Conservation (phyloP, 1,140 invertebrate genomes). For the Lucilia sericata region DNA sequence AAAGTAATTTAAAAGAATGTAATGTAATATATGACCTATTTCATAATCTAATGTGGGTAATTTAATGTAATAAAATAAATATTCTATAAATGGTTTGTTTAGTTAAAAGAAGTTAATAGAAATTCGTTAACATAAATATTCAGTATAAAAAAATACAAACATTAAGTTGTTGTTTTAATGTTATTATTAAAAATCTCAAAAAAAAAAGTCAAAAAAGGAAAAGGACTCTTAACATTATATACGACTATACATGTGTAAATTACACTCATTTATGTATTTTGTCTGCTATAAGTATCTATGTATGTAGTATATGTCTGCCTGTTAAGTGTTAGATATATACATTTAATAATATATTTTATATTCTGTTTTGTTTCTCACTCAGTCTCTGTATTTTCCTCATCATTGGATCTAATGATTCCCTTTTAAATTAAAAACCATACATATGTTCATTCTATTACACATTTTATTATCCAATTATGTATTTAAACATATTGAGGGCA, state of each 20-base stretch:
- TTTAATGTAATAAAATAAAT: too few species aligned
- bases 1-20: too few species aligned
- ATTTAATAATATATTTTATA: too few species aligned
- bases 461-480: constrained; percentile 21
- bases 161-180: background rate
- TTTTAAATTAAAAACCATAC: constrained; percentile 17
- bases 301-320: too few species aligned
- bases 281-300: too few species aligned
- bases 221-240: too few species aligned
- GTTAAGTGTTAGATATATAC: too few species aligned
- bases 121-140: background rate
- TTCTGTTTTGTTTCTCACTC: background rate
- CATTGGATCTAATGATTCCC: background rate
- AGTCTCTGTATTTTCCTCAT: background rate
- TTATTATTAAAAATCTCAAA: background rate
- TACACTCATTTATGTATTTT: too few species aligned
- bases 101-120: background rate
- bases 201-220: too few species aligned
- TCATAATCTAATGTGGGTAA: too few species aligned
- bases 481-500: constrained; percentile 20
- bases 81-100: background rate
- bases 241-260: too few species aligned
- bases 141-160: background rate
- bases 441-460: constrained; percentile 1
- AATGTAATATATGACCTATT: too few species aligned